These are phyloP conservation scores for Troides helena DNA, from an alignment of 2,888 invertebrate genomes.

Conservation along the genomic window DNA sequence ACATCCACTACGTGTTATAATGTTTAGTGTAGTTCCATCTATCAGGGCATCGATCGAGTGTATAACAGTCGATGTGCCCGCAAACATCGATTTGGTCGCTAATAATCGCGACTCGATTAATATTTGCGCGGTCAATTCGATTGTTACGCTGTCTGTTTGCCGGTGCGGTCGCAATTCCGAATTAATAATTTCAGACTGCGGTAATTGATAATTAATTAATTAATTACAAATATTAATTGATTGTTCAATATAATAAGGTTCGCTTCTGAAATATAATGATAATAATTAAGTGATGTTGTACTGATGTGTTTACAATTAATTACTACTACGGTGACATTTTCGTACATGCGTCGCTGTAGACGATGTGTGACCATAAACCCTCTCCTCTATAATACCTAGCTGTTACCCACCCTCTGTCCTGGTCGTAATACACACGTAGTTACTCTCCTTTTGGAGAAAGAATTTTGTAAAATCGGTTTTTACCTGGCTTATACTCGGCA, in stretches of 20 bases:
- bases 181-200: conserved; percentile 17
- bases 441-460: too few relatives aligned
- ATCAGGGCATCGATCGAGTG: background rate
- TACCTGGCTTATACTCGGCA: too few relatives aligned
- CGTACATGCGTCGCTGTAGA: too few relatives aligned
- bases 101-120: conserved; percentile 19
- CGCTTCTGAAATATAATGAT: too few relatives aligned
- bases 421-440: too few relatives aligned
- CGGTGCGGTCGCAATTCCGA: conserved; percentile 14
- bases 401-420: too few relatives aligned
- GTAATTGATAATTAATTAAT: conserved; percentile 22
- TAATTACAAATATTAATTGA: conserved; percentile 20
- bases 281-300: too few relatives aligned
- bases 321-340: too few relatives aligned
- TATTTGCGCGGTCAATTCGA: conserved; percentile 20
- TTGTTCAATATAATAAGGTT: background rate
- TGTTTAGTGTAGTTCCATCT: background rate
- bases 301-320: background rate
- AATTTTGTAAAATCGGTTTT: too few relatives aligned
- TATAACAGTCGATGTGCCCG: conserved; percentile 12
- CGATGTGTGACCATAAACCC: too few relatives aligned
- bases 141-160: conserved; percentile 26
- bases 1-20: background rate
- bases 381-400: too few relatives aligned
- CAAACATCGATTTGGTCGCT: conserved; percentile 27